Evolutionary conservation across 2,888 invertebrate species (phyloP), one percentile per base, ranked within the genome.

Genomic region (Noctua comes): DNA sequence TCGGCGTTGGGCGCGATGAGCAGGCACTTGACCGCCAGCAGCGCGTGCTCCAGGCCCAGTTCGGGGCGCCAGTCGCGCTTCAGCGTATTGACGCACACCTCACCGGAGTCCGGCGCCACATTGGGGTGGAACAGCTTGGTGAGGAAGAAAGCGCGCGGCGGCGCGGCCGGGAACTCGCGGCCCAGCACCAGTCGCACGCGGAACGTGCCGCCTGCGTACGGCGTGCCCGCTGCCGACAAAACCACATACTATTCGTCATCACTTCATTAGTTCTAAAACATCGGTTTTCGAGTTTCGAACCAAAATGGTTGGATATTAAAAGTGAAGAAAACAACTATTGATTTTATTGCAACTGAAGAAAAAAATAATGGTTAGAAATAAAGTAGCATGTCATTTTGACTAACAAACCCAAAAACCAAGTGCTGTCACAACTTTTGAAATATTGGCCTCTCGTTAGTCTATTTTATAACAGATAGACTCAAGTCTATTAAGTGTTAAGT

Each of bases 51-150:
- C 86, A 99, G 98, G 93, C 99, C 99, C 93, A 99, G 98, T 97
- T 99, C 99, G 83, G 99, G 98, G 94, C 99, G 99, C 99, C 99
- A 99, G 97, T 99, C 99, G 96, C 98, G 99, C 96, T 99, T 99
- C 84, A 99, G 97, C 82, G 99, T 99, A 96, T 99, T 99, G 13
- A 99, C 99, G 97, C 99, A 99, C 92, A 99, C 99, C 96, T 99
- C 99, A 82, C 99, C 99, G 51, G 91, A 82, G 96, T 98, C 98
- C 82, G 97, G 97, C 71, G 99, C 98, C 89, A 99, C 99, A 97
- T 99, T 99, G 46, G 99, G 99, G 96, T 99, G 99, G 97, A 99
- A 99, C 93, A 99, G 99, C 97, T 98, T 99, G 76, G 99, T 99
- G 83, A 99, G 97, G 95, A 99, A 99, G 96, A 97, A 98, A 77